Conservation (phyloP, 2,113 vertebrate species). For the Ageneiosus marmoratus region DNA sequence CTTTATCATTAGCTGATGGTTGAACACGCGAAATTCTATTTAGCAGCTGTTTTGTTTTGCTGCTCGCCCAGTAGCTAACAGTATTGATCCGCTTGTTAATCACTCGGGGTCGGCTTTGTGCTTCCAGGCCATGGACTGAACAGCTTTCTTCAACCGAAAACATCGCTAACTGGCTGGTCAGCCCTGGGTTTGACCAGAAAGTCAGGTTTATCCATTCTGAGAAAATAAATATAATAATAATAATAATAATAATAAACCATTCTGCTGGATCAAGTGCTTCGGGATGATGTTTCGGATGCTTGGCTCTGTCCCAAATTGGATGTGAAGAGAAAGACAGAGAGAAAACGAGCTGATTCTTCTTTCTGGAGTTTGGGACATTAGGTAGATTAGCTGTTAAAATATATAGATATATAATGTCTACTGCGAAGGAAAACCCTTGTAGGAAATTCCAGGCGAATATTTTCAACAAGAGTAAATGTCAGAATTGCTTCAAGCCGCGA, state of each 20-base stretch:
- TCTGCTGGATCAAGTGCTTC: conserved; percentile 1
- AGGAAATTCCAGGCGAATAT: conserved; percentile 83
- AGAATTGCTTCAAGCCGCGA: conserved; percentile 82
- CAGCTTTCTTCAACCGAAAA: conserved; percentile 49
- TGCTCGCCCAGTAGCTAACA: conserved; percentile 52
- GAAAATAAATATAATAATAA: too few species aligned
- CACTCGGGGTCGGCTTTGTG: conserved; percentile 68
- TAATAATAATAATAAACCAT: too few species aligned
- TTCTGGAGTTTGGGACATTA: not conserved
- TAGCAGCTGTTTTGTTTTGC: conserved; percentile 55
- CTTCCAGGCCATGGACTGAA: conserved; percentile 70
- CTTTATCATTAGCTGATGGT: conserved; percentile 32
- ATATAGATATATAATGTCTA: conserved; percentile 69
- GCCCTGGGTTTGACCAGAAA: conserved; percentile 53
- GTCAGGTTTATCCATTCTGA: not conserved
- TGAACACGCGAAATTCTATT: conserved; percentile 14
- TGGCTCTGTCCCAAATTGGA: conserved; percentile 55
- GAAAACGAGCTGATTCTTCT: conserved; percentile 39
- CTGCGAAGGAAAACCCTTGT: conserved; percentile 76
- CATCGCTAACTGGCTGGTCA: conserved; percentile 60
- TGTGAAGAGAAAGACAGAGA: conserved; percentile 37
- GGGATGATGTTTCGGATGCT: conserved; percentile 57
- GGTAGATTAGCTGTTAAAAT: not conserved
- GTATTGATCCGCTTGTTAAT: conserved; percentile 69
- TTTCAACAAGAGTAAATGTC: conserved; percentile 85